Evolutionary conservation across 2,797 vertebrate genomes (phyloP), one percentile per base, ranked within the genome.

Genomic region (Tenualosa thibaudeaui): DNA sequence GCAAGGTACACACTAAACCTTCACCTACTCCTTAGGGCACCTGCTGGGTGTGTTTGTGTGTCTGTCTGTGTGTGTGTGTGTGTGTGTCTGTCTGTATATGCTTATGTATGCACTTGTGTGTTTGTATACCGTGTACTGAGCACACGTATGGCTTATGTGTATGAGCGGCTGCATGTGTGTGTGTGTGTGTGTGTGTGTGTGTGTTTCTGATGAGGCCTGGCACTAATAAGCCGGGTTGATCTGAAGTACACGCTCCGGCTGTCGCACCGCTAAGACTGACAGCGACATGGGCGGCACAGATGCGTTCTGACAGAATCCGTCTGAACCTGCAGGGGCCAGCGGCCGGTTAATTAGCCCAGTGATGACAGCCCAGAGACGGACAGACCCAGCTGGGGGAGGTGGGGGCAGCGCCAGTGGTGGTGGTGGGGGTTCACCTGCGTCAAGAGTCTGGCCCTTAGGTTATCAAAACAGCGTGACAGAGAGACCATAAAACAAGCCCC

Each of bases 331-430:
- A 58, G 82, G 82, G 24, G 24, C 56, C 87, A 43, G 37, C 62
- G 65, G 82, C 85, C 78, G 54, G 68, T 43, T 88, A 86, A 88
- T 90, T 85, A 78, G 81, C 50, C 71, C 62, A 65, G 17, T 82
- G 81, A 82, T 87, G 84, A 83, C 62, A 65, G 78, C 10, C 15
- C 15, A 88, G 58, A 84, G 85, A 86, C 31, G 53, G 78, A 86
- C 75, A 60, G 46, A 83, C 83, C 58, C 71, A 0, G 71, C 68
- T 4, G 15, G 68, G 68, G 68, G 31, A 1, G 68, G 31, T 15
- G 26, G 62, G 12, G 62, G n/a, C n/a, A 3, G 62, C 24, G 7
- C 5, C 6, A 17, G 15, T 46, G 71, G 31, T 37, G 17, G 68
- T 40, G 31, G 31, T 37, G 5, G 40, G 17, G 7, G 6, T 19